Base-by-base conservation (phyloP, 2,113 vertebrate genomes). In the Diphyllodes magnificus region DNA sequence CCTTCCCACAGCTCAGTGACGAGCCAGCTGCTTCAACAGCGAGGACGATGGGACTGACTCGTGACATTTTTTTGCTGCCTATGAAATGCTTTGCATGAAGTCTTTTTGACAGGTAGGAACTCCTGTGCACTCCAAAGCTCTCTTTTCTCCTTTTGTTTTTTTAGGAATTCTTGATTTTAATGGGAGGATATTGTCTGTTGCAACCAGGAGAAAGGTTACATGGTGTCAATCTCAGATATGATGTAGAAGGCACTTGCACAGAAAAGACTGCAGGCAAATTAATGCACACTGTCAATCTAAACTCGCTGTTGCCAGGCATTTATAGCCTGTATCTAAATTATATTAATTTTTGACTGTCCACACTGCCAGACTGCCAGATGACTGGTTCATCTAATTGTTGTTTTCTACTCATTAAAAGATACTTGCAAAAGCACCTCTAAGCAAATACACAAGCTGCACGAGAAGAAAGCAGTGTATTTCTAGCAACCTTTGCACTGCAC, bases 331-430 rank as follows among this genome's bases (percentile, higher is more conserved):
- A 80, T 78, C 56, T 78, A 83, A 92, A 92, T 90, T 75, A 56
- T 60, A 88, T 59, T 90, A 77, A 95, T 81, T 90, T 94, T 81
- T 93, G 35, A 88, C 66, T 86, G 72, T 63, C 90, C 84, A 6
- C 47, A 70, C 68, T 63, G 54, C 59, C 85, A 95, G 82, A 22
- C 82, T 90, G 56, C 80, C 79, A 90, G 87, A 86, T 44, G 42
- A 90, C 53, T 93, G 44, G 54, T 70, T 94, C 82, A 35, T 83
- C 35, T 66, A 75, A 81, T 57, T 56, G 35, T 61, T 63, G 44
- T 68, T 96, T 94, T 51, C 71, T 86, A 66, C 66, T 93, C 69
- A 77, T 88, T 95, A 95, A 73, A 86, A 90, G 66, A 44, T 37
- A 57, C 71, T 59, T 86, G 35, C 35, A 49, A 68, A 94, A 86